Conservation (phyloP, 2,888 invertebrate species). For the Invenusta paracnida region DNA sequence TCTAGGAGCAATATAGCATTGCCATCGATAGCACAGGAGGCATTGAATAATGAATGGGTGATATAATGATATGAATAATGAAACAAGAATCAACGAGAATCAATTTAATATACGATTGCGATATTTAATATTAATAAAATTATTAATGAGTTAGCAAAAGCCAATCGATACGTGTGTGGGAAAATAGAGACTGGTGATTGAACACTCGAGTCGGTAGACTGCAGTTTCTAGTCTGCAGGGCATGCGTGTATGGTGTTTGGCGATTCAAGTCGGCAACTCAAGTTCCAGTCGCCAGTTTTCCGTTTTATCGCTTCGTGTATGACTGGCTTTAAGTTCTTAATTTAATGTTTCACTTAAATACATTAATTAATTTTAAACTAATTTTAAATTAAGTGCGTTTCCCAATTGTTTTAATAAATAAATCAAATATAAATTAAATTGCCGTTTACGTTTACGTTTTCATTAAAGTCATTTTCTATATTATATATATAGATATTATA, state of each 20-base stretch:
- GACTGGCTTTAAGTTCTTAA: not conserved
- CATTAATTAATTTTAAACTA: too few species aligned
- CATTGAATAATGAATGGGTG: not conserved
- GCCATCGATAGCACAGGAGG: not conserved
- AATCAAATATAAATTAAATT: too few species aligned
- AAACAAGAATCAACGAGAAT: not conserved
- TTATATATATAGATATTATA: too few species aligned
- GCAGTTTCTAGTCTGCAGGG: not conserved
- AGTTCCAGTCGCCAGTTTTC: not conserved
- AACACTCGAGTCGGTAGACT: not conserved
- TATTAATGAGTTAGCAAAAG: not conserved
- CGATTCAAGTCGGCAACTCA: not conserved
- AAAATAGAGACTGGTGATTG: not conserved
- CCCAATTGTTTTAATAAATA: too few species aligned
- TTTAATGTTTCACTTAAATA: too few species aligned
- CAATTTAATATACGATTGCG: not conserved
- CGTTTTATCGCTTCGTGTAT: not conserved
- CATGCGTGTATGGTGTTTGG: not conserved
- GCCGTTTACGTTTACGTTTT: too few species aligned
- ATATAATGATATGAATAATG: not conserved
- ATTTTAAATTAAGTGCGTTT: too few species aligned
- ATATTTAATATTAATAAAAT: not conserved
- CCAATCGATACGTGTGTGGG: not conserved
- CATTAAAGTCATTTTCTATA: too few species aligned
- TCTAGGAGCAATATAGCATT: not conserved